Percentiles rank a stretch among this genome's conserved stretches.
Conservation (phyloP, 2,797 vertebrate genomes). For the Prionace glauca region DNA sequence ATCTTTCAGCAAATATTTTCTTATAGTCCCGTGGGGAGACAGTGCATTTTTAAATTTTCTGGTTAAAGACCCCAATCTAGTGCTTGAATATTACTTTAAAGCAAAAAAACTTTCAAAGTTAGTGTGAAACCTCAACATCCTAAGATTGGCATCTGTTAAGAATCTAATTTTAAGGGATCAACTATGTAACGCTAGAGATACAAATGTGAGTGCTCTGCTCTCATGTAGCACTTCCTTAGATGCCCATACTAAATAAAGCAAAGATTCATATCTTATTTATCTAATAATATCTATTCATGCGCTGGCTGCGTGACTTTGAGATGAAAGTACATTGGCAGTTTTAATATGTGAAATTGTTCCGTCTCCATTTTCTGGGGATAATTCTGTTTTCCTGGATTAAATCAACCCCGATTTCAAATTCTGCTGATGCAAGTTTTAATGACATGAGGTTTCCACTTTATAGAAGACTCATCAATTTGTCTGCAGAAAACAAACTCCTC, state of each 20-base stretch:
- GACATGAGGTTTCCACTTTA: not conserved
- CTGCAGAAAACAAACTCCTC: not conserved
- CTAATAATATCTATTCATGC: not conserved
- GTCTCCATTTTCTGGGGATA: not conserved
- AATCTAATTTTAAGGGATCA: not conserved
- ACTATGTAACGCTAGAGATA: not conserved
- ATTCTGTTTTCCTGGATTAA: not conserved
- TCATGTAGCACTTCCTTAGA: not conserved
- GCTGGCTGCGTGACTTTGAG: not conserved
- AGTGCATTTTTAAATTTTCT: not conserved
- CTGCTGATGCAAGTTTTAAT: not conserved
- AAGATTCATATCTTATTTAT: not conserved
- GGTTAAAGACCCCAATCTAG: not conserved
- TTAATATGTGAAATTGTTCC: not conserved
- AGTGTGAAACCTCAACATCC: not conserved
- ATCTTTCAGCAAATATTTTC: not conserved
- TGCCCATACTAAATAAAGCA: not conserved
- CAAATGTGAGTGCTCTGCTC: not conserved
- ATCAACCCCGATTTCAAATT: not conserved
- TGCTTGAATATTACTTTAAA: not conserved
- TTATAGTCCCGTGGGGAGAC: not conserved
- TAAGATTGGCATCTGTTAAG: constrained; percentile 8
- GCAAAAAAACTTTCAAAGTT: not conserved
- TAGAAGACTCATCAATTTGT: not conserved
- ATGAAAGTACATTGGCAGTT: not conserved